phyloP scores from a whole-genome alignment of 1,140 invertebrate species.

The Psix sp. region DNA sequence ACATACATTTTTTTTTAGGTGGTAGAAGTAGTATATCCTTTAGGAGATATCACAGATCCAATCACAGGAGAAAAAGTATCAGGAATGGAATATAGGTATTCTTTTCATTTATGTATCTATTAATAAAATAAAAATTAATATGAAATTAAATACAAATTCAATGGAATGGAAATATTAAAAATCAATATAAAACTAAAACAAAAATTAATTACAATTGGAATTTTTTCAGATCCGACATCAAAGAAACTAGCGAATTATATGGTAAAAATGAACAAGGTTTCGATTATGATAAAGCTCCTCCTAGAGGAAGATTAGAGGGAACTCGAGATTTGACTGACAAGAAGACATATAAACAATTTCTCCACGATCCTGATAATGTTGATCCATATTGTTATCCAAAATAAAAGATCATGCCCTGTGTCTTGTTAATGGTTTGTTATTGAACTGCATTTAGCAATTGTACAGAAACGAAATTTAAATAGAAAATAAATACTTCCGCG shows the following conservation, averaged over 20 bases:
- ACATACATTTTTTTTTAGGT: slow-evolving; percentile 71
- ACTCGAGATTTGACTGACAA: slow-evolving; percentile 88
- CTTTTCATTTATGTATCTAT: slow-evolving; percentile 14
- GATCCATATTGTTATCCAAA: slow-evolving; percentile 80
- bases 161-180: slow-evolving; percentile 5
- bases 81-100: slow-evolving; percentile 81
- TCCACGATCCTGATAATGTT: slow-evolving; percentile 77
- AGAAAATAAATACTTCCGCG: slow-evolving; percentile 44
- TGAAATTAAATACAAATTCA: background rate
- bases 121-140: background rate
- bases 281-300: slow-evolving; percentile 86
- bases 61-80: slow-evolving; percentile 88
- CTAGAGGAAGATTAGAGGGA: slow-evolving; percentile 87
- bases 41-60: slow-evolving; percentile 90
- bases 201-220: background rate
- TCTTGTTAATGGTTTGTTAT: slow-evolving; percentile 33
- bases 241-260: slow-evolving; percentile 82
- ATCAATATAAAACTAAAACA: slow-evolving; percentile 19
- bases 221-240: slow-evolving; percentile 81
- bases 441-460: slow-evolving; percentile 32
- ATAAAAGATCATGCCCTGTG: slow-evolving; percentile 33
- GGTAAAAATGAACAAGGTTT: slow-evolving; percentile 83
- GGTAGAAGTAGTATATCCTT: slow-evolving; percentile 86
- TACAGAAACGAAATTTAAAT: slow-evolving; percentile 49
- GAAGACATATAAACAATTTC: slow-evolving; percentile 66